Conservation (phyloP, 2,113 vertebrate species). For the Martes martes region DNA sequence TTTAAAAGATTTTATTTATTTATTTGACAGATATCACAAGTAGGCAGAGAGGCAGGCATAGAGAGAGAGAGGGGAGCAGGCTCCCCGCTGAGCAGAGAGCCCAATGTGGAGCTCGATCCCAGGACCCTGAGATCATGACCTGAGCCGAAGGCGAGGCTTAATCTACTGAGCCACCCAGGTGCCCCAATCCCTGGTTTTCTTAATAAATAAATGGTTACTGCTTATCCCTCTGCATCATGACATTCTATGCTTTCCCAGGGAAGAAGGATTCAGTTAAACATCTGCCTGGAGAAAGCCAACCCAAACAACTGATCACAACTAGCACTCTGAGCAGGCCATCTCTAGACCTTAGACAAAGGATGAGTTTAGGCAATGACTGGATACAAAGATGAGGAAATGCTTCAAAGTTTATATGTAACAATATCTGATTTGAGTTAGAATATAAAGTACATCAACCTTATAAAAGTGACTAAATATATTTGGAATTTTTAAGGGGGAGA, state of each 20-base stretch:
- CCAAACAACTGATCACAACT: not conserved
- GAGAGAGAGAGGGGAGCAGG: too few relatives aligned
- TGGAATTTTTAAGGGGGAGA: not conserved
- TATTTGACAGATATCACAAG: too few relatives aligned
- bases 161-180: too few relatives aligned
- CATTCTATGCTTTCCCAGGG: not conserved
- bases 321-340: rapidly evolving
- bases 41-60: too few relatives aligned
- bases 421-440: not conserved
- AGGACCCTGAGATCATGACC: too few relatives aligned
- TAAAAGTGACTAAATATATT: not conserved
- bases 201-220: not conserved
- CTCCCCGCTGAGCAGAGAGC: too few relatives aligned
- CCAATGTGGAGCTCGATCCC: too few relatives aligned
- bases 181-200: not conserved
- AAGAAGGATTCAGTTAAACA: not conserved
- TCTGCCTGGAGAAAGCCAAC: not conserved
- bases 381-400: not conserved
- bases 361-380: not conserved
- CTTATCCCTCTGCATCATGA: not conserved
- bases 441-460: not conserved
- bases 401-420: not conserved
- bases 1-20: too few relatives aligned
- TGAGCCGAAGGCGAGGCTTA: too few relatives aligned
- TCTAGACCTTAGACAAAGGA: not conserved